Evolutionary conservation across 2,113 vertebrate species (phyloP), one percentile per base, ranked within the genome.

Genomic region (Laticauda colubrina): DNA sequence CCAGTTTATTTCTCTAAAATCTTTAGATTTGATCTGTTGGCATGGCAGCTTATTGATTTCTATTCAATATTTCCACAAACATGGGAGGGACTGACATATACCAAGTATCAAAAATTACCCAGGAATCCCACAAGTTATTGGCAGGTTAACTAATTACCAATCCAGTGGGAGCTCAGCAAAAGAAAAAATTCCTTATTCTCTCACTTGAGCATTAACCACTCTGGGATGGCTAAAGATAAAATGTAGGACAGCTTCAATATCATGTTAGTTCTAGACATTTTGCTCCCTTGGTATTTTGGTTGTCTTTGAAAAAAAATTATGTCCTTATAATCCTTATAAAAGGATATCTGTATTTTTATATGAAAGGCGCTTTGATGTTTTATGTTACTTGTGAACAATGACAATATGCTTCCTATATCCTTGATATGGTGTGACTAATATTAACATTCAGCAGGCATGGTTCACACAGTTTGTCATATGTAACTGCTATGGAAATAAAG

Each of bases 361-460:
- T 26, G n/a, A 92, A 92, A 26, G 1, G 43, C 0, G 55, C 90
- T 94, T 56, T 4, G 5, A 91, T 94, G 89, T 89, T 94, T 39
- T 14, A 3, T 91, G 2, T 8, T 51, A 86, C 4, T 45, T 75
- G 24, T 56, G 26, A 43, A 90, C 34, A 51, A 57, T 43, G 39
- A 86, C 85, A 4, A 53, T 91, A 53, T 43, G 34, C 92, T 94
- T 59, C 69, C 5, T 54, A 9, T 61, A 91, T 9, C 21, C 55
- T 91, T 2, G 51, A 0, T 0, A 85, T 1, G n/a, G 2, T 75
- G 21, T 56, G 34, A 29, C 57, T 48, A 18, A 94, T 55, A 92
- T 43, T 89, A 94, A 0, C 0, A 3, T 45, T 90, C 89, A 89
- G 26, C 43, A 26, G 53, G 51, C 51, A 89, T 39, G 55, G 75